Percentiles rank a stretch among this genome's conserved stretches.
Conservation (phyloP, 1,140 invertebrate species). For the Vollenhovia emeryi region DNA sequence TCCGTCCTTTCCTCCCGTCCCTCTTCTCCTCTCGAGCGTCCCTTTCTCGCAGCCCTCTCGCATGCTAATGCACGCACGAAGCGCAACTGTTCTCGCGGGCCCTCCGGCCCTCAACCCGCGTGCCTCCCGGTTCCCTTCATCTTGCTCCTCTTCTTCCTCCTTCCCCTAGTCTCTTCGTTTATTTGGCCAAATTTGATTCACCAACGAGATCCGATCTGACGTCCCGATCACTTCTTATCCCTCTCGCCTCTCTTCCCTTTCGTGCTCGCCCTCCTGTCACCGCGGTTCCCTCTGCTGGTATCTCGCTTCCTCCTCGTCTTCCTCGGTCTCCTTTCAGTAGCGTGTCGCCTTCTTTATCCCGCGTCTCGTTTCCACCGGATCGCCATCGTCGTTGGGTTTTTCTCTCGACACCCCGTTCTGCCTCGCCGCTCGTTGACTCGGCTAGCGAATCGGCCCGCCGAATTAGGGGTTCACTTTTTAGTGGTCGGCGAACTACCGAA, state of each 20-base stretch:
- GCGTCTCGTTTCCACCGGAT: slow-evolving; percentile 25
- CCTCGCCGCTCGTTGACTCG: slow-evolving; percentile 42
- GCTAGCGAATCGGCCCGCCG: slow-evolving; percentile 62
- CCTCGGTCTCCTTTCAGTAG: neutral
- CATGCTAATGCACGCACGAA: slow-evolving; percentile 82
- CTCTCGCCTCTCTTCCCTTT: slow-evolving; percentile 48
- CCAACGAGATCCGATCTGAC: slow-evolving; percentile 81
- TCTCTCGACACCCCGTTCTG: slow-evolving; percentile 67
- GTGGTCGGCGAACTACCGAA: slow-evolving; percentile 63
- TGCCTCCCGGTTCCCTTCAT: slow-evolving; percentile 33
- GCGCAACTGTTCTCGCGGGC: slow-evolving; percentile 80
- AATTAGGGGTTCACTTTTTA: slow-evolving; percentile 74
- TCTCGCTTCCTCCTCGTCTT: slow-evolving; percentile 13
- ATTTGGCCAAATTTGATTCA: slow-evolving; percentile 82
- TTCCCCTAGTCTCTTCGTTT: slow-evolving; percentile 71
- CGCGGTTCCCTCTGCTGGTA: neutral
- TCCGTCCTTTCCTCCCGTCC: slow-evolving; percentile 31
- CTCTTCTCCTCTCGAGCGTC: slow-evolving; percentile 38
- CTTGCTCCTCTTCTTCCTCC: slow-evolving; percentile 30
- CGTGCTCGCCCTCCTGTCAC: slow-evolving; percentile 44
- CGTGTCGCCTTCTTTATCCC: slow-evolving; percentile 21
- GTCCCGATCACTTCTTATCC: slow-evolving; percentile 80
- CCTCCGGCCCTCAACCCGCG: slow-evolving; percentile 59
- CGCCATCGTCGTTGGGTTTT: slow-evolving; percentile 71
- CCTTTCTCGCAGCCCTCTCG: slow-evolving; percentile 74